These are phyloP conservation scores for Sander lucioperca DNA, from an alignment of 2,113 vertebrate genomes.

Conservation along the genomic window DNA sequence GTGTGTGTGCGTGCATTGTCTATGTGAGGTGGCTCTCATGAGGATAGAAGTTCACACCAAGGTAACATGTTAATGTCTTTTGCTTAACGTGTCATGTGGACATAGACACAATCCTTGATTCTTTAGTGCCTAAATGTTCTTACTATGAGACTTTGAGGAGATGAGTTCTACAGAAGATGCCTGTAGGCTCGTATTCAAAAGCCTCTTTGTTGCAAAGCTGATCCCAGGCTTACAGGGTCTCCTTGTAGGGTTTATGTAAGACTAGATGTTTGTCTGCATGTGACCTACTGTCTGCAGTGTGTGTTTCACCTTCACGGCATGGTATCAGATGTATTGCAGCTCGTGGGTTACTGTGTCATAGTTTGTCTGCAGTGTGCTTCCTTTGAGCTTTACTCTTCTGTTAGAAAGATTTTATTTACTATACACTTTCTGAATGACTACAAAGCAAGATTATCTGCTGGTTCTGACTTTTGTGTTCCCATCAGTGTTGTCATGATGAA, in stretches of 20 bases:
- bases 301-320: slow-evolving; percentile 6
- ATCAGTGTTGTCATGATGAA: too few relatives aligned
- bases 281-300: slow-evolving; percentile 40
- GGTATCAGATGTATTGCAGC: slow-evolving; percentile 6
- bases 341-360: neutral
- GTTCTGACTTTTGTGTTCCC: too few relatives aligned
- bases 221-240: slow-evolving; percentile 74
- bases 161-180: slow-evolving; percentile 9
- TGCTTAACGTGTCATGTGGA: neutral
- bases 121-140: neutral
- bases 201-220: slow-evolving; percentile 70
- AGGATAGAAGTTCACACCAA: slow-evolving; percentile 43
- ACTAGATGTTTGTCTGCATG: slow-evolving; percentile 51
- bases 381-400: too few relatives aligned
- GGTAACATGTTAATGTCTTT: neutral
- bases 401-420: neutral
- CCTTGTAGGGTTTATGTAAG: slow-evolving; percentile 39
- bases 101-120: neutral
- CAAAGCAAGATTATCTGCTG: too few relatives aligned
- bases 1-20: neutral
- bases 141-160: neutral
- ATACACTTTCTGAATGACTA: too few relatives aligned
- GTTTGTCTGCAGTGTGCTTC: neutral
- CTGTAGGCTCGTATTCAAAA: slow-evolving; percentile 44
- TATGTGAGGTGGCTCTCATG: slow-evolving; percentile 17